Base-by-base conservation (phyloP, 2,113 vertebrate species). In the Clinocottus analis region DNA sequence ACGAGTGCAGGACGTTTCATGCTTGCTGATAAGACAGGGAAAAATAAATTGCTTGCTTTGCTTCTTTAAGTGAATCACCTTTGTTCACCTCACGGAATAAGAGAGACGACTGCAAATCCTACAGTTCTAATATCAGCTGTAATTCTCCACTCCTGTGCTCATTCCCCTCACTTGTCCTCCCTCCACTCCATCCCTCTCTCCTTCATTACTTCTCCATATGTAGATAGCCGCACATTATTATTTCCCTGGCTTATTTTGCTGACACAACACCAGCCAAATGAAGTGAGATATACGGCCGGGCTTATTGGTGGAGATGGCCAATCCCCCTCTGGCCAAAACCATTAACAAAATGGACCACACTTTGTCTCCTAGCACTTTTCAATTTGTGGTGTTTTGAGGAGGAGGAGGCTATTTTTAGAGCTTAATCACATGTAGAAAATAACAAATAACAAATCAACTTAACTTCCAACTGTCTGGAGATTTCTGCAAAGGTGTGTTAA, bases 181-280 rank as follows among this genome's bases (percentile, higher is more conserved):
- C 62, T 78, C 69, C 70, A 17, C 72, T 64, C 64, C 67, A 23
- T 69, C 83, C 68, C 86, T 87, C 84, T 85, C 84, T 84, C 85
- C 89, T 93, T 93, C 93, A 91, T 93, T 92, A 93, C 90, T 91
- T 87, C 87, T 92, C 91, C 90, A 85, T 94, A 93, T 94, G 93
- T 93, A 94, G 90, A 93, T 90, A 86, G 87, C 85, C 75, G 71
- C 87, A 61, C 85, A 76, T 93, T 93, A 92, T 94, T 93, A 93
- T 92, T 93, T 92, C 69, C 84, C 82, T 73, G 72, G 85, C 83
- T 90, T 88, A 87, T 94, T 94, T 91, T 90, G 94, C 94, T 95
- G 94, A 94, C 90, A 72, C 86, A 11, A 84, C 84, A 56, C 65
- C 19, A 41, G 90, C 77, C 92, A 95, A 94, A 95, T 94, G 94